A percentile compares a stretch with the other conserved stretches of the same genome.
Conservation (phyloP, 2,113 vertebrate species). For the Cacatua alba region DNA sequence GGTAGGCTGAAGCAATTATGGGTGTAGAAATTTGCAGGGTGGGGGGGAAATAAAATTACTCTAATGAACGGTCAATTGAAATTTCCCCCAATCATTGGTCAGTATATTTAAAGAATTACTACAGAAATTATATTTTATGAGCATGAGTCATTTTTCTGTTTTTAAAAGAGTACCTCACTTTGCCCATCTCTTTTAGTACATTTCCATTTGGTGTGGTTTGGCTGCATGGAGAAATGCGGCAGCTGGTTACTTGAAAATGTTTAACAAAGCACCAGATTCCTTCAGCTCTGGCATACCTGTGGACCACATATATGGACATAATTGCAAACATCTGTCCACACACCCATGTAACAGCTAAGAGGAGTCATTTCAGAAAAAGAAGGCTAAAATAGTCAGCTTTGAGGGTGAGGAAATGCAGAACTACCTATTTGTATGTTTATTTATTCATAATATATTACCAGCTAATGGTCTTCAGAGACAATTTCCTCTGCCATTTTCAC, state of each 20-base stretch:
- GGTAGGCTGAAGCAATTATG: constrained; percentile 6
- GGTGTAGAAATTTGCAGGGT: not conserved
- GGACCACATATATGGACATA: constrained; percentile 75
- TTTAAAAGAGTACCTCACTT: constrained; percentile 69
- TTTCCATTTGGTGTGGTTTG: constrained; percentile 82
- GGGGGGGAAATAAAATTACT: not conserved
- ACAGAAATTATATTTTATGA: constrained; percentile 74
- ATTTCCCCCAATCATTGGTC: constrained; percentile 48
- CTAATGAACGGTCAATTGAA: constrained; percentile 45
- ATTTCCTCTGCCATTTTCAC: not conserved
- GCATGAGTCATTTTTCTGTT: constrained; percentile 77
- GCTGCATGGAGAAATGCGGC: constrained; percentile 60
- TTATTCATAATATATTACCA: constrained; percentile 51
- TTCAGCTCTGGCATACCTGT: constrained; percentile 77
- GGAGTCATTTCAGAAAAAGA: constrained; percentile 63
- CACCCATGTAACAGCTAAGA: constrained; percentile 64
- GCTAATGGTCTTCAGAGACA: not conserved
- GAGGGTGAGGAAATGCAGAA: constrained; percentile 38
- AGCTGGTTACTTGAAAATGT: constrained; percentile 77
- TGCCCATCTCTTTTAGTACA: constrained; percentile 77
- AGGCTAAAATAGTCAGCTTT: constrained; percentile 61
- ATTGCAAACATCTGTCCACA: constrained; percentile 82
- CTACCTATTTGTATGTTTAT: constrained; percentile 33
- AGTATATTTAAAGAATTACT: constrained; percentile 75
- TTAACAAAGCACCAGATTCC: constrained; percentile 72